Base-by-base conservation (phyloP, 2,113 vertebrate genomes). In the Struthio camelus region DNA sequence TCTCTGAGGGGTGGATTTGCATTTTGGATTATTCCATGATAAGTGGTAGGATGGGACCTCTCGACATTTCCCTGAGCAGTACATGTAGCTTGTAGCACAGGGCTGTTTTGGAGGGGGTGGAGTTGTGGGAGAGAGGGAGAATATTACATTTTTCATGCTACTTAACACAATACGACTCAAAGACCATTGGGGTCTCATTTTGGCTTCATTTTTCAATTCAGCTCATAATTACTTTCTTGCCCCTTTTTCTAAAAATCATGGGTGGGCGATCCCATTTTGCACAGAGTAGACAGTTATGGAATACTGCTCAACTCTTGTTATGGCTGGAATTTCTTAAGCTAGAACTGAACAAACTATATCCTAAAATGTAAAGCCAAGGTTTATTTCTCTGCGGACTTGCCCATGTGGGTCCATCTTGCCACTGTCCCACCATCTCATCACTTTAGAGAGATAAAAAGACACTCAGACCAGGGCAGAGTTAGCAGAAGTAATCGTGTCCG, bases 221-320 rank as follows among this genome's bases (percentile, higher is more conserved):
- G 9, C n/a, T 24, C 12, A 11, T 64, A 36, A 51, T 67, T 81
- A 58, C 28, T 11, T 85, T 76, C 69, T 62, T 81, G 14, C 10
- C 70, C 40, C 65, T 67, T 80, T 93, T 14, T 48, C 27, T 87
- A 6, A 46, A 71, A 62, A 34, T 30, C 51, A 12, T 9, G 19
- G 38, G 3, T 64, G 38, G 14, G 32, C 4, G 1, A 85, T 46
- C 71, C 13, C 30, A 24, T 48, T 87, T 59, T 87, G n/a, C 51
- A 56, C 6, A 38, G 4, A 77, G 46, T 34, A 84, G 32, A 54
- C 56, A 15, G 17, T 20, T 78, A 19, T 70, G 40, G 1, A 9
- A 18, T 6, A 16, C 18, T 30, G 50, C 44, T 79, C 2, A 54
- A 38, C 22, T 75, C 0, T 0, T 4, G 3, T 28, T 87, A 10